Evolutionary conservation across 2,113 vertebrate genomes (phyloP), one percentile per base, ranked within the genome.

Genomic region (Anser cygnoides): DNA sequence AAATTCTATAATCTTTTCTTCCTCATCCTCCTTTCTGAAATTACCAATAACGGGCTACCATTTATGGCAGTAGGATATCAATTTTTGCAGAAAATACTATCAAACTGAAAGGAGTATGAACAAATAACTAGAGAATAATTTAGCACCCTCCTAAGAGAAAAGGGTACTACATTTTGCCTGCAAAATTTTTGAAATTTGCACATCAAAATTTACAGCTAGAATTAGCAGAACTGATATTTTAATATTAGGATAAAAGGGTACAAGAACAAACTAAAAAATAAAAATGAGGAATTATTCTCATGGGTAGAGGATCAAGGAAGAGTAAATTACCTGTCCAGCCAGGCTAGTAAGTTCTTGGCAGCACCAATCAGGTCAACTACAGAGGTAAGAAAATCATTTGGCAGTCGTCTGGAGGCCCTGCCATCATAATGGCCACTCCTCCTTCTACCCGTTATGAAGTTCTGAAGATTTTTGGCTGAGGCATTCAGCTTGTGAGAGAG

Each of bases 391-490:
- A 99, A 99, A 90, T 99, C 99, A 75, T 98, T 98, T 92, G 99
- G 98, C 93, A 99, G 97, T 49, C 99, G 98, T 74, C 99, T 96
- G 80, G 98, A 99, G 71, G 98, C 98, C 55, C 98, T 98, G 90
- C 98, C 98, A 25, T 99, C 99, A 15, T 99, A 98, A 66, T 99
- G 98, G 68, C 98, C 99, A 1, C 98, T 98, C 97, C 98, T 98
- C 97, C 99, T 98, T 92, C 99, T 97, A 73, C 98, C 98, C 39
- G 98, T 98, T 93, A 99, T 99, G 79, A 99, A 99, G 96, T 99
- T 99, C 97, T 99, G 99, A 41, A 99, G 98, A 95, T 99, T 99
- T 98, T 99, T 99, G 70, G 99, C 98, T 1, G 99, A 99, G 58
- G 98, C 98, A 11, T 99, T 99, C 84, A 99, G 97, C 89, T 99